These are phyloP conservation scores for Pemphredon lugubris DNA, from an alignment of 2,888 invertebrate genomes.

Conservation along the genomic window DNA sequence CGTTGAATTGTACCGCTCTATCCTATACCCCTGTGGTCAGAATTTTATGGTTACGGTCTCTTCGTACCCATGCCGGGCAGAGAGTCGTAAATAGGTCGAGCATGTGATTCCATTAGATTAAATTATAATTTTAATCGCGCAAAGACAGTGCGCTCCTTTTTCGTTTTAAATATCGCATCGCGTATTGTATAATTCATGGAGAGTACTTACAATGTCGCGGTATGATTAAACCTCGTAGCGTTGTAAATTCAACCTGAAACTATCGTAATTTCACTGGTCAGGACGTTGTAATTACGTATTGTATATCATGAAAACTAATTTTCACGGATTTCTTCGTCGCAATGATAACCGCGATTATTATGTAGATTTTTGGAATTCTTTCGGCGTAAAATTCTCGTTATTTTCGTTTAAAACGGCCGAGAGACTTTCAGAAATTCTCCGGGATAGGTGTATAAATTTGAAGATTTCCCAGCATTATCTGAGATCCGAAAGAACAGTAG, in stretches of 20 bases:
- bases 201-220: constrained; percentile 13
- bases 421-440: not conserved
- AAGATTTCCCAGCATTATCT: constrained; percentile 12
- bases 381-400: not conserved
- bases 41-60: constrained; percentile 59
- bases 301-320: not conserved
- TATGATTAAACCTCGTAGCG: not conserved
- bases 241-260: not conserved
- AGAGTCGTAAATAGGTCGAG: constrained; percentile 54
- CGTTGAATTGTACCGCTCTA: constrained; percentile 49
- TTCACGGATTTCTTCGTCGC: too few relatives aligned
- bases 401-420: not conserved
- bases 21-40: constrained; percentile 38
- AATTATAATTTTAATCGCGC: constrained; percentile 67
- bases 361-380: not conserved
- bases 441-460: constrained; percentile 23
- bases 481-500: constrained; percentile 22
- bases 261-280: not conserved
- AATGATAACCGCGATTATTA: too few relatives aligned
- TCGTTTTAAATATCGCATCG: constrained; percentile 36
- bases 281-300: not conserved
- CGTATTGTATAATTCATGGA: constrained; percentile 16
- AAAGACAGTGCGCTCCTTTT: constrained; percentile 6
- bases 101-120: constrained; percentile 62
- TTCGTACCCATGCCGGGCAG: constrained; percentile 28